Percentiles rank a stretch among this genome's conserved stretches.
These are phyloP conservation scores for Tenodera sinensis DNA, from an alignment of 2,888 invertebrate genomes.

Conservation along the genomic window DNA sequence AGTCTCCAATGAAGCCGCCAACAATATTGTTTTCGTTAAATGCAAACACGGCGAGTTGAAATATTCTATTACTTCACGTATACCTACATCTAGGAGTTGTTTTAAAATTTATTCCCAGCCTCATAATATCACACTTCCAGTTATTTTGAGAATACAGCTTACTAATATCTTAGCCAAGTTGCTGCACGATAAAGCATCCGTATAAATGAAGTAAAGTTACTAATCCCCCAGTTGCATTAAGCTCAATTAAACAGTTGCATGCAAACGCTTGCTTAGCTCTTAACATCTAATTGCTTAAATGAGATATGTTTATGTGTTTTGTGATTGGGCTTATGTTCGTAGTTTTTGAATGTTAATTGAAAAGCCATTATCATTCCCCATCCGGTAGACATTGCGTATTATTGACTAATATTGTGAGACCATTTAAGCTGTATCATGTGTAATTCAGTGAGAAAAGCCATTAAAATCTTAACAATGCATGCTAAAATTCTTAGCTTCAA, in stretches of 20 bases:
- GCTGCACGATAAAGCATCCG: neutral
- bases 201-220: no score
- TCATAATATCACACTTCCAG: neutral
- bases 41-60: neutral
- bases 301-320: neutral
- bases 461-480: neutral
- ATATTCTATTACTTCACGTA: neutral
- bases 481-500: neutral
- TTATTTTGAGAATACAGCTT: neutral
- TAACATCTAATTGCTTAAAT: neutral
- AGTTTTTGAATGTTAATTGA: neutral
- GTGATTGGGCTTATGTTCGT: neutral
- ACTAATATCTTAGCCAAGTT: neutral
- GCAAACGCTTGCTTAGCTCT: neutral
- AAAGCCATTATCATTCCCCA: neutral
- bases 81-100: neutral
- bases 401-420: no score
- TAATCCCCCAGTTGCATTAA: neutral
- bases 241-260: neutral
- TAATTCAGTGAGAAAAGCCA: neutral
- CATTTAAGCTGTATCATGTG: no score
- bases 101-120: neutral
- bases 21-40: neutral
- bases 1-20: conserved; percentile 4
- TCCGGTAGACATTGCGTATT: no score